Conservation (phyloP, 2,888 invertebrate species). For the Byasa hedistus region DNA sequence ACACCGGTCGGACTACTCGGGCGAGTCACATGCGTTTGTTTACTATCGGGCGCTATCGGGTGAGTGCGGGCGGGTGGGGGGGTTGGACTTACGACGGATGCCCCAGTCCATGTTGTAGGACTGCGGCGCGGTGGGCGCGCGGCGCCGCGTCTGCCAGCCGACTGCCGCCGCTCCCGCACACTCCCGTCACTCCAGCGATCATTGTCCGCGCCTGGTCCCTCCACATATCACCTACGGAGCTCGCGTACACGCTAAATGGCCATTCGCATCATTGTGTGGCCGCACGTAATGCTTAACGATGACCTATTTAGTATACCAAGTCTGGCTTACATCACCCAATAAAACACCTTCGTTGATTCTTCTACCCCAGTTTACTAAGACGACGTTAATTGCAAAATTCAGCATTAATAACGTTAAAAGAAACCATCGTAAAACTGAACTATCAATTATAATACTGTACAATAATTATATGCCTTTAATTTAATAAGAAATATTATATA, state of each 20-base stretch:
- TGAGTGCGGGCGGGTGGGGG: conserved; percentile 40
- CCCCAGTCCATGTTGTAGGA: conserved; percentile 75
- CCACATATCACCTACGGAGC: conserved; percentile 36
- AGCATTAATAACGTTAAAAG: background rate
- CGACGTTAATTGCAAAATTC: background rate
- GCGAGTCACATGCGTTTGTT: conserved; percentile 76
- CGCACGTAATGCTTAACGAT: conserved; percentile 10
- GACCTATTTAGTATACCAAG: conserved; percentile 14
- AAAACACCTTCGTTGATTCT: conserved; percentile 1
- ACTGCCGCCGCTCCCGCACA: conserved; percentile 72
- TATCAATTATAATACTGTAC: background rate
- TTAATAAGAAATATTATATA: no score
- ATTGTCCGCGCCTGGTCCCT: conserved; percentile 53
- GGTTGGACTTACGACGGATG: conserved; percentile 74
- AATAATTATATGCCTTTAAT: no score
- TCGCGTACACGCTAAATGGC: conserved; percentile 22
- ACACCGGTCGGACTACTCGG: conserved; percentile 74
- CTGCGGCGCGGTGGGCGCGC: conserved; percentile 57
- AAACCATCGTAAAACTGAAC: background rate
- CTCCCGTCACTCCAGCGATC: conserved; percentile 52
- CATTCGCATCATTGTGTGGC: conserved; percentile 13
- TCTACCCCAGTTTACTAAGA: background rate
- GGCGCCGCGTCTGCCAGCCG: conserved; percentile 69
- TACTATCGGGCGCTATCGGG: conserved; percentile 69
- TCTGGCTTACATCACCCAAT: conserved; percentile 4